phyloP scores from a whole-genome alignment of 2,888 invertebrate species.

The Platycnemis pennipes region DNA sequence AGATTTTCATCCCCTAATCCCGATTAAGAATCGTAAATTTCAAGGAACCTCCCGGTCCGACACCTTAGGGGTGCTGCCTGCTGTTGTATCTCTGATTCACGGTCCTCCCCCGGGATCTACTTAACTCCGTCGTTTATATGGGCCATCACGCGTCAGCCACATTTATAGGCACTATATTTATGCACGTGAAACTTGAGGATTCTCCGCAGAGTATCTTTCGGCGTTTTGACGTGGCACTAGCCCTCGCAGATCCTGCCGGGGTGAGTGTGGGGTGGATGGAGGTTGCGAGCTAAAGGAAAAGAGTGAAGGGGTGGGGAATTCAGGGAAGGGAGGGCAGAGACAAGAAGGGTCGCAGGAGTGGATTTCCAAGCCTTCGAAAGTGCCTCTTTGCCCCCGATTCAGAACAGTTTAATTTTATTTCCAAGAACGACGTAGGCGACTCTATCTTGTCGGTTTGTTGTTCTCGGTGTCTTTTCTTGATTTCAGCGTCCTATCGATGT shows the following conservation, averaged over 20 bases:
- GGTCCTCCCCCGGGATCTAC: not conserved
- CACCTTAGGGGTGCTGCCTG: not conserved
- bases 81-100: not conserved
- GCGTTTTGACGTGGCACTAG: not conserved
- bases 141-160: constrained; percentile 9
- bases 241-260: not conserved
- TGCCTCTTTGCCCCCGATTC: not conserved
- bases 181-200: constrained; percentile 19
- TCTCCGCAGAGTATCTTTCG: not conserved
- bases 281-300: not conserved
- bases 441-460: too few relatives aligned
- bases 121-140: not conserved
- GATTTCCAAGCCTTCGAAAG: not conserved
- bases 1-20: not conserved
- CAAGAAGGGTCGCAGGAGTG: not conserved
- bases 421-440: too few relatives aligned
- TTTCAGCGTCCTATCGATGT: too few relatives aligned
- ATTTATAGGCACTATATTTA: not conserved
- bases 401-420: too few relatives aligned
- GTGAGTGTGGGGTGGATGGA: not conserved
- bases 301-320: not conserved
- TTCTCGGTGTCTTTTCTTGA: too few relatives aligned
- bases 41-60: not conserved
- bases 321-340: not conserved
- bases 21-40: constrained; percentile 22